These are phyloP conservation scores for Dysmachus trigonus DNA, from an alignment of 2,888 invertebrate genomes.

Conservation along the genomic window DNA sequence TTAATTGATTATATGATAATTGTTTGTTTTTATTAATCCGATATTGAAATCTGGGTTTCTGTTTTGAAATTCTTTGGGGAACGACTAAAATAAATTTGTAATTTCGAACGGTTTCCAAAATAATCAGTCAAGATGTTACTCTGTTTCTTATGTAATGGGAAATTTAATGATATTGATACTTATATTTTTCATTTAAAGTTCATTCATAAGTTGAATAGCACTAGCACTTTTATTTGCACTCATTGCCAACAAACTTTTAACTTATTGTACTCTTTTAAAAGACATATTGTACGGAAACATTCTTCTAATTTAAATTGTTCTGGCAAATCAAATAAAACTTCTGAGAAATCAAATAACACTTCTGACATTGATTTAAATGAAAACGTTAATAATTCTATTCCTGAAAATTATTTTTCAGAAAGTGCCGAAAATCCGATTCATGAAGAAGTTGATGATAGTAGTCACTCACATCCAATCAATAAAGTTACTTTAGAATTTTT, in stretches of 20 bases:
- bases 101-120: not conserved
- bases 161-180: not conserved
- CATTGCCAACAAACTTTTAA: constrained; percentile 6
- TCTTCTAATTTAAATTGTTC: not conserved
- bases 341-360: not conserved
- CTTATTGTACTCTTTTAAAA: constrained; percentile 9
- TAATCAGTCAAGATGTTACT: not conserved
- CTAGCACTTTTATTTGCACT: not conserved
- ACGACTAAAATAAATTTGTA: not conserved
- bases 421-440: not conserved
- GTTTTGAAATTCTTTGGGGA: too few species aligned
- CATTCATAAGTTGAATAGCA: not conserved
- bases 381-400: not conserved
- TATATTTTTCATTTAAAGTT: constrained; percentile 10
- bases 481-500: not conserved
- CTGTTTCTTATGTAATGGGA: constrained; percentile 10
- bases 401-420: not conserved
- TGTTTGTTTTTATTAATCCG: too few species aligned
- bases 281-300: constrained; percentile 9
- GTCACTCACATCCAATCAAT: not conserved
- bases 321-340: too few species aligned
- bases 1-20: too few species aligned
- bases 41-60: too few species aligned
- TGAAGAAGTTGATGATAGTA: not conserved
- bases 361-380: not conserved